These are phyloP conservation scores for Brachymystax lenok DNA, from an alignment of 2,797 vertebrate genomes.

Conservation along the genomic window DNA sequence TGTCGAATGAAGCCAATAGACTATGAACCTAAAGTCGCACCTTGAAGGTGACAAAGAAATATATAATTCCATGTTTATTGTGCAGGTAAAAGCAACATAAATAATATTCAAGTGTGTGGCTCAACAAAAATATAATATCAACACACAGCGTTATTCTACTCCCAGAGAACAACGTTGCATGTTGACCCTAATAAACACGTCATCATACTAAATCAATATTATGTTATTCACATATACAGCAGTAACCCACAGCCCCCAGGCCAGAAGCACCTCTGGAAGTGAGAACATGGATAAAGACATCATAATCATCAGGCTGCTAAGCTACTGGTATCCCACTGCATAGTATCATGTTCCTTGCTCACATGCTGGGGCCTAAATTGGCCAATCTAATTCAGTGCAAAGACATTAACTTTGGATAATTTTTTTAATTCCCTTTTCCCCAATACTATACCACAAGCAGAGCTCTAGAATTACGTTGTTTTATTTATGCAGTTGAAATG, in stretches of 20 bases:
- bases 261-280: not conserved
- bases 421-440: not conserved
- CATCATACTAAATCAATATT: conserved; percentile 1
- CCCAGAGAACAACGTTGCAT: not conserved
- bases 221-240: not conserved
- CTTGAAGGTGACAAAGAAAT: not conserved
- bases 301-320: not conserved
- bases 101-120: not conserved
- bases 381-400: not conserved
- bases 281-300: not conserved
- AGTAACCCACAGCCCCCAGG: not conserved
- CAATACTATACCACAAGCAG: not conserved
- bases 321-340: too few relatives aligned
- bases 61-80: not conserved
- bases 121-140: not conserved
- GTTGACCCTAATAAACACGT: not conserved
- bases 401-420: not conserved
- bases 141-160: not conserved
- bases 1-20: not conserved
- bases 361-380: conserved; percentile 1
- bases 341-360: not conserved
- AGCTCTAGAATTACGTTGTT: not conserved
- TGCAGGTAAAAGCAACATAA: not conserved
- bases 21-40: not conserved
- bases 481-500: not conserved